Evolutionary conservation across 2,113 vertebrate genomes (phyloP).

Genomic region (Diphyllodes magnificus): DNA sequence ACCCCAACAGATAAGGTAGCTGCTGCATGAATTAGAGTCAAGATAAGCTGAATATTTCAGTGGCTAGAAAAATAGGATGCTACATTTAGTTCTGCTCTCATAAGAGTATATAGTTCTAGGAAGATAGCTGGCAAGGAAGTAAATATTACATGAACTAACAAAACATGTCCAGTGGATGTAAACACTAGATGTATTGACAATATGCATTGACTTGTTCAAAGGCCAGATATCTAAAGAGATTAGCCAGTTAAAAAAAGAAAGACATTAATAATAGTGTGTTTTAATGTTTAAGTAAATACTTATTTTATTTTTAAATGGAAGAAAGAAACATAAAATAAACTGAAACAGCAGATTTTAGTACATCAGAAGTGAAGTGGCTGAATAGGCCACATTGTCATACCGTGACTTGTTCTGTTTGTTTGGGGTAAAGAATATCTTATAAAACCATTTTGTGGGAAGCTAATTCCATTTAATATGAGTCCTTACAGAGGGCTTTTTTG

Average conservation of each 20-base stretch:
- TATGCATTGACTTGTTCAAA: not conserved
- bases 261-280: not conserved
- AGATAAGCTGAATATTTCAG: not conserved
- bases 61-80: not conserved
- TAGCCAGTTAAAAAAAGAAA: not conserved
- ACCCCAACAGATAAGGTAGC: not conserved
- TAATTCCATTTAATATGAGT: not conserved
- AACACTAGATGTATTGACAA: slow-evolving; percentile 13
- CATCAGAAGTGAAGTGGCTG: not conserved
- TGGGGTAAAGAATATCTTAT: not conserved
- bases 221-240: slow-evolving; percentile 15
- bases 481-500: not conserved
- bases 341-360: not conserved
- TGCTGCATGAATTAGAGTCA: not conserved
- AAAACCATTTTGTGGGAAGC: not conserved
- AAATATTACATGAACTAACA: slow-evolving; percentile 16
- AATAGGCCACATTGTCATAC: not conserved
- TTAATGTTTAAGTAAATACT: not conserved
- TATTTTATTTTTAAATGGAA: not conserved
- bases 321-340: not conserved
- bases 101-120: not conserved
- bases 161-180: not conserved
- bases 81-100: not conserved
- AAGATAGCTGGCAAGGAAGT: not conserved
- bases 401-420: not conserved